Percentiles rank a stretch among this genome's conserved stretches.
phyloP scores from a whole-genome alignment of 2,113 vertebrate species.

The Leptocoma aspasia region DNA sequence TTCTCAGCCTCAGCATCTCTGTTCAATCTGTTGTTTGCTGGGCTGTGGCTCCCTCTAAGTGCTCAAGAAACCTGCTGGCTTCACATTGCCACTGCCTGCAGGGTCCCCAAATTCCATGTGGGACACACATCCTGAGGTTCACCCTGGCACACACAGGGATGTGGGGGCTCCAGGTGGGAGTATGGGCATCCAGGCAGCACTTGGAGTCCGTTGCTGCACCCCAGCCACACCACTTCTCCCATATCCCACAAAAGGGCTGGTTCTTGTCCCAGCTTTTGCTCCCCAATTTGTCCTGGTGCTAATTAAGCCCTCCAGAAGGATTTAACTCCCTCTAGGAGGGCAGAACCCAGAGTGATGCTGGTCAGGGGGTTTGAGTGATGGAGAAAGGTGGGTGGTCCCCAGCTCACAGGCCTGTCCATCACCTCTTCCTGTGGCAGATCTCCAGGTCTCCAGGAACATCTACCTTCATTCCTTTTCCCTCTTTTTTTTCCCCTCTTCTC shows the following conservation, averaged over 20 bases:
- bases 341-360: not conserved
- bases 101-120: not conserved
- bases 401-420: not conserved
- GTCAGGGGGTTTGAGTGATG: not conserved
- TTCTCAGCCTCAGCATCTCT: not conserved
- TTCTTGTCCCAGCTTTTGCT: not conserved
- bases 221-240: not conserved
- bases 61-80: not conserved
- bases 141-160: not conserved
- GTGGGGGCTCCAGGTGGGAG: not conserved
- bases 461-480: not conserved
- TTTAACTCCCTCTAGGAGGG: not conserved
- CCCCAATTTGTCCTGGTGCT: not conserved
- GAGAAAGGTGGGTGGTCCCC: not conserved
- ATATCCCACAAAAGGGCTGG: rapidly evolving
- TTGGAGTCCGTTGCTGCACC: not conserved
- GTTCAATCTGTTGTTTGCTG: not conserved
- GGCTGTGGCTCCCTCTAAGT: not conserved
- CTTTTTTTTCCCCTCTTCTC: not conserved
- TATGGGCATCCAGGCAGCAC: rapidly evolving
- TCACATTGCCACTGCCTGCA: not conserved
- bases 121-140: not conserved
- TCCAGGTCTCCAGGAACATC: not conserved
- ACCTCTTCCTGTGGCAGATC: not conserved
- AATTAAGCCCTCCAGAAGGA: not conserved